These are phyloP conservation scores for Oxyura jamaicensis DNA, from an alignment of 2,113 vertebrate species.

Conservation along the genomic window DNA sequence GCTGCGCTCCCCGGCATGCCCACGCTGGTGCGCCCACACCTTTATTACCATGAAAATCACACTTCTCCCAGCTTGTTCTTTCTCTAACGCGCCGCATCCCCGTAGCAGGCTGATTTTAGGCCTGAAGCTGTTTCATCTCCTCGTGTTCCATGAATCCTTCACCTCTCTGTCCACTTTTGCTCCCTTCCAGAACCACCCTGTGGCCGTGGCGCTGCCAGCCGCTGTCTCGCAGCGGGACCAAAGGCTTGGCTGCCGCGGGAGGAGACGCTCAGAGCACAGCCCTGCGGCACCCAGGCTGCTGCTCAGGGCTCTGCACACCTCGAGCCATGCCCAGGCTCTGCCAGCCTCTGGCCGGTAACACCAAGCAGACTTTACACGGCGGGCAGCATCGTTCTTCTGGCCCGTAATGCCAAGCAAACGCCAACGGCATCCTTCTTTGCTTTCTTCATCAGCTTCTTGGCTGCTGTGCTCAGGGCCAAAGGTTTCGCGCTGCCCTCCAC, in stretches of 20 bases:
- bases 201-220: no score
- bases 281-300: neutral
- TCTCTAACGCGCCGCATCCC: neutral
- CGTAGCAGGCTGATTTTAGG: neutral
- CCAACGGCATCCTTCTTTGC: neutral
- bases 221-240: neutral
- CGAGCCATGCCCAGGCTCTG: neutral
- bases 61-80: neutral
- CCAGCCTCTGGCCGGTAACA: neutral
- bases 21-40: neutral
- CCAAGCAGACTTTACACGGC: neutral
- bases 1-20: neutral
- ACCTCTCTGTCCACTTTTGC: neutral
- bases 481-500: neutral
- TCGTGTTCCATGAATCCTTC: neutral
- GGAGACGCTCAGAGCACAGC: neutral
- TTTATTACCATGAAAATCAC: neutral
- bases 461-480: neutral
- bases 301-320: neutral
- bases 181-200: neutral
- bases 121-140: slow-evolving; percentile 24
- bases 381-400: neutral
- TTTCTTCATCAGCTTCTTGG: neutral
- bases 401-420: neutral
- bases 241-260: neutral